Base-by-base conservation (phyloP, 1,140 invertebrate genomes). In the Drosophila sucinea region DNA sequence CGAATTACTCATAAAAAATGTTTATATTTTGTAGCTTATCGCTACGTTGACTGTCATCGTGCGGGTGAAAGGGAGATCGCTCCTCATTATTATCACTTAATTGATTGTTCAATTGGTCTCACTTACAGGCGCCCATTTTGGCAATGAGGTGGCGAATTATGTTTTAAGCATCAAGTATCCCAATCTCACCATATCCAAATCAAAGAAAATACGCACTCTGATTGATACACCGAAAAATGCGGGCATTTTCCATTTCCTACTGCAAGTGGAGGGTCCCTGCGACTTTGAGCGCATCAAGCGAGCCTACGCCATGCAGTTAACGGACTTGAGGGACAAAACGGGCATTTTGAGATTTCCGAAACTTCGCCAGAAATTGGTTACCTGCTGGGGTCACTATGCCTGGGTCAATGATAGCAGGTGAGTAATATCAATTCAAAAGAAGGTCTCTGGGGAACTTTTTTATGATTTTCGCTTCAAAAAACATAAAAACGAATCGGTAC, bases 171-270 rank as follows among this genome's bases (percentile, higher is more conserved):
- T 93, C 68, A 92, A 93, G 68, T 94, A 94, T 78, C 94, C 94
- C 1, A 87, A 94, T 23, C 79, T 95, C 30, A 94, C 95, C 70
- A 95, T 96, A 80, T 94, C 95, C 33, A 92, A 93, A 69, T 94
- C 93, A 0, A 94, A 94, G 44, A 95, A 95, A 11, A 93, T 96
- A 4, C 93, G 95, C 17, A 94, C 94, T 0, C 90, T 95, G 7
- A 93, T 95, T 10, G 95, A 96, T 84, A 96, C 95, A 0, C 93
- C 94, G 11, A 91, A 95, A 68, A 96, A 96, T 81, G 95, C 95
- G 66, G 95, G 95, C 17, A 94, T 96, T 58, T 94, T 96, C 71
- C 94, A 95, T 77, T 94, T 95, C 3, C 90, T 96, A 2, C 91
- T 96, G 4, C 93, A 93, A 61, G 92, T 96, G 4, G 94, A 94